phyloP scores from a whole-genome alignment of 2,888 invertebrate genomes.

The Isotomurus palustris region DNA sequence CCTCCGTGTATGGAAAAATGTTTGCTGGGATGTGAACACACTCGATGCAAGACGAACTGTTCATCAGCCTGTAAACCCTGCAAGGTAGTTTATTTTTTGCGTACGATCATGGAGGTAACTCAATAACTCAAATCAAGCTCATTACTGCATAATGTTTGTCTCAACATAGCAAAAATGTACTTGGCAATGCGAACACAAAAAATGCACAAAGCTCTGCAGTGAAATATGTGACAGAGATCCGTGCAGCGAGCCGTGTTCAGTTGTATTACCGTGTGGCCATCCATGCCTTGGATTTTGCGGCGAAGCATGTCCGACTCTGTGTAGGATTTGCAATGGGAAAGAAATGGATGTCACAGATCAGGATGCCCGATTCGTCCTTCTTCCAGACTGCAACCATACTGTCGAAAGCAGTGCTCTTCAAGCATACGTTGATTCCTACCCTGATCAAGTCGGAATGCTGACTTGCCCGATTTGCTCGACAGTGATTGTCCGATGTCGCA shows the following conservation, averaged over 20 bases:
- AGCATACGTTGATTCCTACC: background rate
- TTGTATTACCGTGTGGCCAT: conserved; percentile 51
- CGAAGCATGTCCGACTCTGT: conserved; percentile 62
- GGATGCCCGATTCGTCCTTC: conserved; percentile 45
- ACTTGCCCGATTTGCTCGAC: conserved; percentile 22
- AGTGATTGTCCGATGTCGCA: conserved; percentile 12
- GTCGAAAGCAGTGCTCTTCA: conserved; percentile 51
- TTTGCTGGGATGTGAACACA: conserved; percentile 37
- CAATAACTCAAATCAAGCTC: too few relatives aligned
- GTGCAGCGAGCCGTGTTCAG: conserved; percentile 49
- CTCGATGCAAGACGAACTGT: conserved; percentile 28
- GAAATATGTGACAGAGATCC: conserved; percentile 49
- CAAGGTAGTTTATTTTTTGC: background rate
- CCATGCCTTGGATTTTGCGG: conserved; percentile 60
- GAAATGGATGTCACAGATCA: conserved; percentile 36
- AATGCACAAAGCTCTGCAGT: conserved; percentile 6
- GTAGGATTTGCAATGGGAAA: conserved; percentile 55
- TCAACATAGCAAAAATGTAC: background rate
- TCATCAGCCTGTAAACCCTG: conserved; percentile 9
- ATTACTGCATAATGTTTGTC: background rate
- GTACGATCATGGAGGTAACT: too few relatives aligned
- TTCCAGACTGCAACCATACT: conserved; percentile 49
- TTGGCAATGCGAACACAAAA: background rate
- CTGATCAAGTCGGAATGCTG: background rate
- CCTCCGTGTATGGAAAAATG: conserved; percentile 46